phyloP scores from a whole-genome alignment of 2,888 invertebrate genomes.

The Bombylius discolor region DNA sequence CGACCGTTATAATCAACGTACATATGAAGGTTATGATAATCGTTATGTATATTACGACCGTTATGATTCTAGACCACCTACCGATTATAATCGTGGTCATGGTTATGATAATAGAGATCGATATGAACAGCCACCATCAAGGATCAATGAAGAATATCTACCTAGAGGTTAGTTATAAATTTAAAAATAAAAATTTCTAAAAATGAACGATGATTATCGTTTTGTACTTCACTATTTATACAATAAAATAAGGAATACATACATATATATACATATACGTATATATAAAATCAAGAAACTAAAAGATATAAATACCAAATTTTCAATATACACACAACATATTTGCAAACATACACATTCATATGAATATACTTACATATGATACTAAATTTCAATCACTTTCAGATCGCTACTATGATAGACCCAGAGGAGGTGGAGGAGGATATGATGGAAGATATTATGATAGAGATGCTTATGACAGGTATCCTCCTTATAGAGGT shows the following conservation, averaged over 20 bases:
- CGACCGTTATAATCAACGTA: background rate
- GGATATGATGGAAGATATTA: constrained; percentile 21
- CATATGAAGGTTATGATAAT: constrained; percentile 18
- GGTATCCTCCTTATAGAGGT: constrained; percentile 21
- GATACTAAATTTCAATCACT: background rate
- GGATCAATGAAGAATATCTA: constrained; percentile 22
- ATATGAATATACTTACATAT: no score
- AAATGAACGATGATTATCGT: no score
- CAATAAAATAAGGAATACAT: no score
- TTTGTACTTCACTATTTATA: no score
- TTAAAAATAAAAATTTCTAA: no score
- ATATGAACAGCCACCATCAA: constrained; percentile 15
- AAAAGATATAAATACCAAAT: no score
- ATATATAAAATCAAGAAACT: no score
- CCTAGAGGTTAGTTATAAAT: constrained; percentile 13
- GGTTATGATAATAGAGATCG: constrained; percentile 33
- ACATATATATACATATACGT: no score
- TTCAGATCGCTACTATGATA: constrained; percentile 30
- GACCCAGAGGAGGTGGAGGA: constrained; percentile 18
- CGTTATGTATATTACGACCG: constrained; percentile 15
- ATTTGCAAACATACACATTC: no score
- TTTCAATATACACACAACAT: no score
- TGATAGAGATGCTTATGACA: constrained; percentile 30
- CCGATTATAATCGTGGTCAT: constrained; percentile 23
- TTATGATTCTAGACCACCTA: constrained; percentile 9